Conservation (phyloP, 1,140 invertebrate species). For the Proales similis region DNA sequence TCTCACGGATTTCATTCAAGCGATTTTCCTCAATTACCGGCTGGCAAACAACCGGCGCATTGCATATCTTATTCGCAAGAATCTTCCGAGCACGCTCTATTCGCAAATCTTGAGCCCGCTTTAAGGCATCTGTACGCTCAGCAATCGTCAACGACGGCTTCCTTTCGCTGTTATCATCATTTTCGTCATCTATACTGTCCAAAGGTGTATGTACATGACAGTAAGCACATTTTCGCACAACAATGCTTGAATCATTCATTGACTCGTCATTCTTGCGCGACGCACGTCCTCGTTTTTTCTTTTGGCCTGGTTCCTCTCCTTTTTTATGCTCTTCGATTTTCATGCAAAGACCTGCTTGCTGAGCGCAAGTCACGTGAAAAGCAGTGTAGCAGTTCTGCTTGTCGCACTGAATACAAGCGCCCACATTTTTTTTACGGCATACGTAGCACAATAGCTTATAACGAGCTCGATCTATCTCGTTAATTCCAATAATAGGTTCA, state of each 20-base stretch:
- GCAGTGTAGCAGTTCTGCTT: slow-evolving; percentile 90
- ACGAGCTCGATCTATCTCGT: slow-evolving; percentile 83
- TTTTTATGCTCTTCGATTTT: slow-evolving; percentile 66
- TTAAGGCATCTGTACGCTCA: slow-evolving; percentile 52
- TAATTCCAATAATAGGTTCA: slow-evolving; percentile 91
- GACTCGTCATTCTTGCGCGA: slow-evolving; percentile 51
- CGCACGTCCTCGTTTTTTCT: slow-evolving; percentile 44
- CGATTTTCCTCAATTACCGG: slow-evolving; percentile 84
- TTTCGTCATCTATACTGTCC: slow-evolving; percentile 38
- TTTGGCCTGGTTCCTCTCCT: slow-evolving; percentile 53
- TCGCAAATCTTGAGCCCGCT: slow-evolving; percentile 59
- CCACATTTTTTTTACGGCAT: slow-evolving; percentile 83
- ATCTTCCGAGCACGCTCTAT: slow-evolving; percentile 71
- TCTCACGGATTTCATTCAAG: no score
- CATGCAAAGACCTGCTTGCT: slow-evolving; percentile 88
- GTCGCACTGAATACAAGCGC: slow-evolving; percentile 96
- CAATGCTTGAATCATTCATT: not conserved
- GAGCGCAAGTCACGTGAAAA: slow-evolving; percentile 96
- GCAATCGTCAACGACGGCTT: not conserved
- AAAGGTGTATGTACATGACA: slow-evolving; percentile 84
- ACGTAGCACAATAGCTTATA: slow-evolving; percentile 93
- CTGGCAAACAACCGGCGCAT: slow-evolving; percentile 80
- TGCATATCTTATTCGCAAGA: slow-evolving; percentile 73
- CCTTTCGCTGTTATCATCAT: not conserved
- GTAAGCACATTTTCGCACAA: slow-evolving; percentile 85